Conservation (phyloP, 92 coral and sea anemone genomes). For the Phymanthus crucifer region DNA sequence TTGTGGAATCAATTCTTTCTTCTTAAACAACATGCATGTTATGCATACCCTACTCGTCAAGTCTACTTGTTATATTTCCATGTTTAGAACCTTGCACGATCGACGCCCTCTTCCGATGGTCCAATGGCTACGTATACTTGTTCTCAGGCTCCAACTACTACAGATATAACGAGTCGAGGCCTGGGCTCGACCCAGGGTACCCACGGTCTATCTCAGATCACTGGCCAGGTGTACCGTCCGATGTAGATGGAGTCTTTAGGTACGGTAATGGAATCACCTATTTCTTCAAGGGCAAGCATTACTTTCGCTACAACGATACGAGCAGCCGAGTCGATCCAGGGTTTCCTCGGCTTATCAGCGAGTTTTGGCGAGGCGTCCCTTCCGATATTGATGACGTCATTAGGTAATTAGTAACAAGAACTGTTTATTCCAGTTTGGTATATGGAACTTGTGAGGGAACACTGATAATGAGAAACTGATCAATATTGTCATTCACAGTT, state of each 20-base stretch:
- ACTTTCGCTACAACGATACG: constrained; percentile 81
- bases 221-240: constrained; percentile 82
- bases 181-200: constrained; percentile 76
- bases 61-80: not conserved
- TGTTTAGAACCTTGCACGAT: constrained; percentile 70
- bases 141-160: constrained; percentile 83
- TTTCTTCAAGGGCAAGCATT: constrained; percentile 80
- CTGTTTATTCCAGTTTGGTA: not conserved
- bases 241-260: constrained; percentile 81
- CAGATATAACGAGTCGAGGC: constrained; percentile 75
- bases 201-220: constrained; percentile 76
- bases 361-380: constrained; percentile 84
- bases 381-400: constrained; percentile 83
- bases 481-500: constrained; percentile 37
- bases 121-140: constrained; percentile 71
- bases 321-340: constrained; percentile 69
- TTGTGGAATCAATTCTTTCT: too few species aligned
- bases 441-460: not conserved
- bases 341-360: constrained; percentile 68
- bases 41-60: too few species aligned
- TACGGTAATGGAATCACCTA: constrained; percentile 86
- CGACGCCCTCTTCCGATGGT: constrained; percentile 86
- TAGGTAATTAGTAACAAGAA: constrained; percentile 52
- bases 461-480: not conserved
- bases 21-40: too few species aligned